Base-by-base conservation (phyloP, 2,888 invertebrate genomes). In the Masnerella sp. region DNA sequence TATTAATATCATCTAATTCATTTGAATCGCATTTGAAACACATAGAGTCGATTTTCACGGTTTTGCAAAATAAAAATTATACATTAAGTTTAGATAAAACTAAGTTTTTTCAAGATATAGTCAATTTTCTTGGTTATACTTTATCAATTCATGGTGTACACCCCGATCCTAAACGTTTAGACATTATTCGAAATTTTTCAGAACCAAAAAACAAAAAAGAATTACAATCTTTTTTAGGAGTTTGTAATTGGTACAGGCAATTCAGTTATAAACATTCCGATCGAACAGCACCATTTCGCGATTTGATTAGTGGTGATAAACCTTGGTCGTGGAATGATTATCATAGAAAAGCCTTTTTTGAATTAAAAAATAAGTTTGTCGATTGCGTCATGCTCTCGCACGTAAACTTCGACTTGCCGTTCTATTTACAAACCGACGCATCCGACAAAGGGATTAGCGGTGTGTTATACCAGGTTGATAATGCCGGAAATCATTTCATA, bases 381-480 rank as follows among this genome's bases (percentile, higher is more conserved):
- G 32, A 49, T 32, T 32, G 32, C 18, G 30, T 34, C 2, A 49
- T 3, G 18, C n/a, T 49, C 25, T 25, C 25, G 4, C 25, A 49
- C 34, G 18, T 34, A 2, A 18, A 30, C 18, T 34, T 34, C 7
- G n/a, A 49, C 2, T 30, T 14, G 15, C 17, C 14, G 11, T 49
- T 49, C 15, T 15, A 9, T 34, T n/a, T 49, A 2, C 49, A 49
- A n/a, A 49, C 49, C 0, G 34, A 49, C 17, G 49, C 49, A 1
- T 32, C 49, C 7, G 18, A 49, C 7, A 3, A 32, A 7, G 49
- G 49, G 11, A 49, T 49, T n/a, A 18, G 34, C 18, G 49, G 49
- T 1, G 9, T 49, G n/a, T 17, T 49, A 9, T 49, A 49, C 9
- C 49, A 49, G 9, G n/a, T 49, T 0, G 49, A 49, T 32, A 1